A percentile compares a stretch with the other conserved stretches of the same genome.
phyloP scores from a whole-genome alignment of 2,888 invertebrate species.

The Yponomeuta plumbellus region DNA sequence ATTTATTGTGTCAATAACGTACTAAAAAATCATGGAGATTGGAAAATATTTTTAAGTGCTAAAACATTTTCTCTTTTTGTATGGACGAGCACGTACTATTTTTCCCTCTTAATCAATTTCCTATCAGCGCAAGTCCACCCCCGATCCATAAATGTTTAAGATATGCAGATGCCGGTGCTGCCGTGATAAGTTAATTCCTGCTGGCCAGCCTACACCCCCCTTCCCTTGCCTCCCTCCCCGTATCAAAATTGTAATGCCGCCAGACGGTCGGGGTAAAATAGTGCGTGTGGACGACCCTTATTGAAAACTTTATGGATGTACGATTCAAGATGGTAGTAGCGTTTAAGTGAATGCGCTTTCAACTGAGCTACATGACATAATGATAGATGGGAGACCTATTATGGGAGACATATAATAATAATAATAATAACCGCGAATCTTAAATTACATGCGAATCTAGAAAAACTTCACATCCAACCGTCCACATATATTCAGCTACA shows the following conservation, averaged over 20 bases:
- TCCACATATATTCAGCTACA: too few species aligned
- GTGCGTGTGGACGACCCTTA: conserved; percentile 58
- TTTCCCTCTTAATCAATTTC: conserved; percentile 1
- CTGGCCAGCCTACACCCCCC: conserved; percentile 46
- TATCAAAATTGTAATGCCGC: conserved; percentile 68
- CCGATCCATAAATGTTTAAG: conserved; percentile 62
- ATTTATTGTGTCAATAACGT: too few species aligned
- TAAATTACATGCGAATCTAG: too few species aligned
- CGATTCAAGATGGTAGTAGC: background rate
- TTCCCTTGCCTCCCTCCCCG: conserved; percentile 46
- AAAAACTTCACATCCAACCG: too few species aligned
- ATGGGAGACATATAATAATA: too few species aligned
- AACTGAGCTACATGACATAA: background rate
- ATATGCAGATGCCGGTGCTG: conserved; percentile 68
- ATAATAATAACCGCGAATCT: too few species aligned
- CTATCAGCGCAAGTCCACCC: conserved; percentile 40
- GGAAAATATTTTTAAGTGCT: too few species aligned
- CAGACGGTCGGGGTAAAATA: conserved; percentile 31
- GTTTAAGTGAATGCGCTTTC: background rate
- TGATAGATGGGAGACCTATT: too few species aligned
- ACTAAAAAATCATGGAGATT: too few species aligned
- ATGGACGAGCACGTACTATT: too few species aligned
- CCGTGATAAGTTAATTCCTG: conserved; percentile 74
- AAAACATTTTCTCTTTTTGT: too few species aligned
- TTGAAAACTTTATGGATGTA: conserved; percentile 59